Evolutionary conservation across 64 coral and sea anemone species (phyloP).

Genomic region (Anthopleura sola): DNA sequence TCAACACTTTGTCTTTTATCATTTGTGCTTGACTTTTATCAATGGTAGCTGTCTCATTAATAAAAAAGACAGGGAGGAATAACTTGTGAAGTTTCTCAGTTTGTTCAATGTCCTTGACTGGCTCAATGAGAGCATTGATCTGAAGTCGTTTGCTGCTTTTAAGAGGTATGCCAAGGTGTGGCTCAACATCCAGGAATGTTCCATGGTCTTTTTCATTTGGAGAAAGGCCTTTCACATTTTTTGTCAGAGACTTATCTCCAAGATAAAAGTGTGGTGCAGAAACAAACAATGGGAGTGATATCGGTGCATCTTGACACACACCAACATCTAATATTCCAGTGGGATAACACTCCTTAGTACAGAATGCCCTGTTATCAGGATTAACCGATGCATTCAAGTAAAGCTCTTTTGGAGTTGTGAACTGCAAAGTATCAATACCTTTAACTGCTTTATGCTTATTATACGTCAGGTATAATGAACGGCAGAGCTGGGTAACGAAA

Average conservation of each 20-base stretch:
- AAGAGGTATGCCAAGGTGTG: constrained; percentile 72
- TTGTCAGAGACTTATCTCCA: constrained; percentile 43
- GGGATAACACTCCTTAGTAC: constrained; percentile 73
- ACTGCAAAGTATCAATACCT: constrained; percentile 67
- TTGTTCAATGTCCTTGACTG: constrained; percentile 46
- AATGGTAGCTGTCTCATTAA: constrained; percentile 77
- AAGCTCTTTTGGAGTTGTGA: constrained; percentile 48
- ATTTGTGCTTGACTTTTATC: constrained; percentile 50
- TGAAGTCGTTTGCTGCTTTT: constrained; percentile 76
- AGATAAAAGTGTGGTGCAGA: constrained; percentile 94
- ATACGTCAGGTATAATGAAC: constrained; percentile 77
- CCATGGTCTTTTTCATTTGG: constrained; percentile 77
- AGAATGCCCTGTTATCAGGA: constrained; percentile 83
- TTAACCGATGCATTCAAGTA: constrained; percentile 70
- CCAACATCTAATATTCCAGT: constrained; percentile 80
- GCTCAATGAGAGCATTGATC: constrained; percentile 73
- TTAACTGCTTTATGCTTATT: constrained; percentile 16
- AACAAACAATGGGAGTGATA: constrained; percentile 76
- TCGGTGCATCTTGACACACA: constrained; percentile 72
- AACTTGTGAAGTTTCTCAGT: constrained; percentile 46
- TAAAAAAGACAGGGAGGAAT: constrained; percentile 76
- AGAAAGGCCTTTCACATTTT: constrained; percentile 57
- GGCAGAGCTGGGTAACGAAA: constrained; percentile 85
- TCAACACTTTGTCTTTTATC: constrained; percentile 72
- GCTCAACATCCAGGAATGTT: constrained; percentile 80